These are phyloP conservation scores for Phalacrocorax brasilianus DNA, from an alignment of 2,113 vertebrate species.

Conservation along the genomic window DNA sequence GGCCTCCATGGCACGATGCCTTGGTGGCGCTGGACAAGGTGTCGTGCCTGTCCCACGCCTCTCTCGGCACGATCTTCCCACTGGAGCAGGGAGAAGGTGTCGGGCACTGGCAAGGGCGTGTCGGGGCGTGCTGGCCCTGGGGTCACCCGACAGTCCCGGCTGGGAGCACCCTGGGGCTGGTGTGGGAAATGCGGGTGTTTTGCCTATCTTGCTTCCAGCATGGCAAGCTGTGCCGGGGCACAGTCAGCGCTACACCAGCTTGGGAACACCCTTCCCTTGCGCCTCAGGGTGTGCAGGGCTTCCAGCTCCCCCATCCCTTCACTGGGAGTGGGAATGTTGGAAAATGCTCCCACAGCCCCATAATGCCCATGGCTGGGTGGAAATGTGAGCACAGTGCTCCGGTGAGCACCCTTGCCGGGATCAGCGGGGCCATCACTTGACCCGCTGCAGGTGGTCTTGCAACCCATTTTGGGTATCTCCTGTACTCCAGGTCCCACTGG, in stretches of 20 bases:
- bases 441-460: fast-evolving
- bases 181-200: neutral
- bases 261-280: neutral
- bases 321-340: neutral
- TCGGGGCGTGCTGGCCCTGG: neutral
- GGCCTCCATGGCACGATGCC: neutral
- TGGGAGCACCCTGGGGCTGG: neutral
- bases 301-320: neutral
- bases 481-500: fast-evolving
- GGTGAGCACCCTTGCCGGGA: fast-evolving
- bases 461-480: neutral
- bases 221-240: fast-evolving
- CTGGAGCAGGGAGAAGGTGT: neutral
- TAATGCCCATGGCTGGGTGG: fast-evolving
- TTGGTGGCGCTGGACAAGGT: fast-evolving
- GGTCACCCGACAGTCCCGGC: neutral
- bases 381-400: fast-evolving
- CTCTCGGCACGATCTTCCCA: neutral
- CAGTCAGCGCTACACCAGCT: fast-evolving
- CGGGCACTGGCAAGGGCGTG: neutral
- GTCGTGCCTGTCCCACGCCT: neutral
- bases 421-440: fast-evolving
- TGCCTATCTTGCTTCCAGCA: neutral
- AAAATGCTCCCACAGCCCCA: fast-evolving
- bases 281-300: fast-evolving